phyloP scores from a whole-genome alignment of 2,797 vertebrate genomes.

The Tarsius wallacei region DNA sequence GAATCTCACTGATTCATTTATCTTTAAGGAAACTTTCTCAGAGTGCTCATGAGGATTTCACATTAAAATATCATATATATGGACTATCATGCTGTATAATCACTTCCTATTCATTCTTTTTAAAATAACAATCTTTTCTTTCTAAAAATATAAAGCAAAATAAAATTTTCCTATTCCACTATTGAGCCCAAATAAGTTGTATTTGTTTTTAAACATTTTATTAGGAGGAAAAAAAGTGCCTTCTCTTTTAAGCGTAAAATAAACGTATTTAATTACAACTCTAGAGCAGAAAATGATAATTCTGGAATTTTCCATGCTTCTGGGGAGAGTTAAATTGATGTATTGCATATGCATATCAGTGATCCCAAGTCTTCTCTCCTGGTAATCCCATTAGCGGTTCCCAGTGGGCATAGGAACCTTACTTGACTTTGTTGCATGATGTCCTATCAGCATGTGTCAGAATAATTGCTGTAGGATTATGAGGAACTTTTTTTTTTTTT shows the following conservation, averaged over 20 bases:
- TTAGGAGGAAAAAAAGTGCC: background rate
- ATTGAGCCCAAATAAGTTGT: background rate
- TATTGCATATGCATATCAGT: background rate
- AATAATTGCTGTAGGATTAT: constrained; percentile 29
- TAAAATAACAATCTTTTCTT: background rate
- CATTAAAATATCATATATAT: background rate
- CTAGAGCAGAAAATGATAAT: background rate
- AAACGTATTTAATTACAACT: background rate
- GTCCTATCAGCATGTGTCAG: constrained; percentile 35
- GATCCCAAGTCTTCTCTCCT: background rate
- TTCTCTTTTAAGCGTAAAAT: background rate
- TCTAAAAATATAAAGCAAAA: background rate
- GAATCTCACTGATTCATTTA: background rate
- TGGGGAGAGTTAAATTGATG: background rate
- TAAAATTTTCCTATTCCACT: background rate
- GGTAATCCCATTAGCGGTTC: background rate
- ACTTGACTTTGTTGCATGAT: background rate
- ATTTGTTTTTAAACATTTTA: background rate
- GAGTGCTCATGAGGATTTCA: background rate
- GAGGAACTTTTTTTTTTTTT: background rate
- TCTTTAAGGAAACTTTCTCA: background rate
- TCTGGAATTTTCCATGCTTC: background rate
- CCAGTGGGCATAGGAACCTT: background rate
- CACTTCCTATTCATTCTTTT: background rate
- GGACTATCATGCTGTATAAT: background rate